These are phyloP conservation scores for Latrodectus hesperus DNA, from an alignment of 2,888 invertebrate species.

Conservation along the genomic window DNA sequence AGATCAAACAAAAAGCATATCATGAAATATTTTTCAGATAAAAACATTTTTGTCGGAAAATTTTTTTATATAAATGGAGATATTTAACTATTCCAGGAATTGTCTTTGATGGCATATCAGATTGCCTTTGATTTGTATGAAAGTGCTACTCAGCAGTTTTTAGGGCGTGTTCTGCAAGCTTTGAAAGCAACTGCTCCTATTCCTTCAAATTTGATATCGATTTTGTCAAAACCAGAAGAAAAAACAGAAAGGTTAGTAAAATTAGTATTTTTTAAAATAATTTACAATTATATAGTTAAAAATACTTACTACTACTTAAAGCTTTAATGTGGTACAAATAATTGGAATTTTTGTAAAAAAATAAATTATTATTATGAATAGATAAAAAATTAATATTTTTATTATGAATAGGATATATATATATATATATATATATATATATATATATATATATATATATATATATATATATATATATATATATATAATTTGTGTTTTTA, in stretches of 20 bases:
- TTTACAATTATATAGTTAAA: not conserved
- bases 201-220: conserved; percentile 76
- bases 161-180: conserved; percentile 89
- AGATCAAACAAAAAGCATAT: no score
- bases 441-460: no score
- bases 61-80: conserved; percentile 72
- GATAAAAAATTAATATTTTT: no score
- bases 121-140: conserved; percentile 99
- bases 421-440: no score
- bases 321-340: no score
- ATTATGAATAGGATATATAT: no score
- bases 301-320: no score
- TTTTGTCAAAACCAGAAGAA: conserved; percentile 51
- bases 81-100: conserved; percentile 77
- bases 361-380: no score
- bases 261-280: not conserved
- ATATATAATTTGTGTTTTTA: no score
- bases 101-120: conserved; percentile 96
- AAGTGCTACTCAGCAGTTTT: conserved; percentile 97
- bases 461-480: no score
- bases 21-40: no score
- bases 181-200: conserved; percentile 87
- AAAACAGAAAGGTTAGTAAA: conserved; percentile 62
- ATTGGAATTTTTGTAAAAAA: no score
- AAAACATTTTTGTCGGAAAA: conserved; percentile 7